Evolutionary conservation across 64 coral and sea anemone genomes (phyloP).

Genomic region (Pocillopora damicornis): DNA sequence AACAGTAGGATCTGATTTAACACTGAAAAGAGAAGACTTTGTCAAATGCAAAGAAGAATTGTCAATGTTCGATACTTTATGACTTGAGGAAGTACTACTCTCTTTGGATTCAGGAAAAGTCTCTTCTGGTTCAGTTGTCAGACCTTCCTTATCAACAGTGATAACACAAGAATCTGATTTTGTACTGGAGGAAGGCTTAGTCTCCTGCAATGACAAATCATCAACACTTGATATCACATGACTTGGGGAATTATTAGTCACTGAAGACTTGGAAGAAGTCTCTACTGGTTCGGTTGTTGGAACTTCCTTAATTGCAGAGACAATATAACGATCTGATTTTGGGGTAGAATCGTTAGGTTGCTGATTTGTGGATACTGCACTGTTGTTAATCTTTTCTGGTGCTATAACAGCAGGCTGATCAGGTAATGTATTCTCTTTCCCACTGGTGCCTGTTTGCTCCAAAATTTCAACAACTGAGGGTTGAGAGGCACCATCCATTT

Average conservation of each 20-base stretch:
- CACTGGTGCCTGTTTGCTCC: background rate
- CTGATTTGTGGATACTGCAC: background rate
- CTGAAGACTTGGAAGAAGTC: background rate
- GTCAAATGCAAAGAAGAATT: too few species aligned
- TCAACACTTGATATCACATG: background rate
- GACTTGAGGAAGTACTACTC: background rate
- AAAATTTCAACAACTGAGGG: background rate
- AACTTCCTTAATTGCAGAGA: background rate
- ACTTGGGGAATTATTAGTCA: background rate
- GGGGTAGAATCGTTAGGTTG: background rate
- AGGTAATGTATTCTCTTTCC: background rate
- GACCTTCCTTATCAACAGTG: background rate
- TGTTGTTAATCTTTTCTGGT: too few species aligned
- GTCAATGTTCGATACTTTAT: too few species aligned
- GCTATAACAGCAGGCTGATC: background rate
- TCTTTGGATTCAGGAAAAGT: background rate
- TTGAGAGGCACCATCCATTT: background rate
- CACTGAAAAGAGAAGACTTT: too few species aligned
- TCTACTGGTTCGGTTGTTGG: background rate
- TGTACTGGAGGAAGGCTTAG: too few species aligned
- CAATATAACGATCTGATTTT: background rate
- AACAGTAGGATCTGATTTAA: background rate
- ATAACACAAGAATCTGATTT: background rate
- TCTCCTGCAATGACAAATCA: too few species aligned
- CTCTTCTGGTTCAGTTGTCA: background rate